Evolutionary conservation across 2,888 invertebrate species (phyloP).

Genomic region (Cryptus viduatorius): DNA sequence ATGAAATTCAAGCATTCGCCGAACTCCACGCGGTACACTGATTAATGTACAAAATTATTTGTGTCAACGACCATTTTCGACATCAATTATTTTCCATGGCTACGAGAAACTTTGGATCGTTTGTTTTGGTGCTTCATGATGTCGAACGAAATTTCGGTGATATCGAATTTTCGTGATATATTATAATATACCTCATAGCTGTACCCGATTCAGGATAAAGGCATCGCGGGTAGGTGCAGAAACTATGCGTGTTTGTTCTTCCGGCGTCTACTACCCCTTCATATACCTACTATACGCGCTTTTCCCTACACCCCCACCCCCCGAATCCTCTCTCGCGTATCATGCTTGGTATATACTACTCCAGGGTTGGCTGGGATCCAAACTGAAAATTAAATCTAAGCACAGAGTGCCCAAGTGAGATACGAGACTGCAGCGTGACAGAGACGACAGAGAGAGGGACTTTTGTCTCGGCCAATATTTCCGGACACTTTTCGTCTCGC

Average conservation of each 20-base stretch:
- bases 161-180: constrained; percentile 62
- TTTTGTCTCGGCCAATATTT: constrained; percentile 67
- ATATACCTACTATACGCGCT: constrained; percentile 40
- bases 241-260: constrained; percentile 64
- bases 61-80: constrained; percentile 20
- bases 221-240: constrained; percentile 39
- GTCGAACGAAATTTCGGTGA: constrained; percentile 55
- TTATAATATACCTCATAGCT: constrained; percentile 58
- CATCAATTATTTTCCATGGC: constrained; percentile 44
- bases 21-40: too few relatives aligned
- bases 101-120: constrained; percentile 49
- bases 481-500: constrained; percentile 54
- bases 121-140: constrained; percentile 29
- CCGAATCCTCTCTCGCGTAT: constrained; percentile 8
- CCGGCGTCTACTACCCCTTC: constrained; percentile 48
- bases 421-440: constrained; percentile 62
- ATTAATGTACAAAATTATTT: constrained; percentile 8
- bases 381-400: constrained; percentile 78
- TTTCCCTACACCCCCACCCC: constrained; percentile 24
- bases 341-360: constrained; percentile 26
- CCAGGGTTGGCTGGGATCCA: constrained; percentile 74
- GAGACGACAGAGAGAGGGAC: constrained; percentile 51
- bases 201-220: constrained; percentile 17
- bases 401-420: constrained; percentile 60
- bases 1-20: too few relatives aligned